Evolutionary conservation across 2,888 invertebrate species (phyloP).

Genomic region (Leucophenga montana): DNA sequence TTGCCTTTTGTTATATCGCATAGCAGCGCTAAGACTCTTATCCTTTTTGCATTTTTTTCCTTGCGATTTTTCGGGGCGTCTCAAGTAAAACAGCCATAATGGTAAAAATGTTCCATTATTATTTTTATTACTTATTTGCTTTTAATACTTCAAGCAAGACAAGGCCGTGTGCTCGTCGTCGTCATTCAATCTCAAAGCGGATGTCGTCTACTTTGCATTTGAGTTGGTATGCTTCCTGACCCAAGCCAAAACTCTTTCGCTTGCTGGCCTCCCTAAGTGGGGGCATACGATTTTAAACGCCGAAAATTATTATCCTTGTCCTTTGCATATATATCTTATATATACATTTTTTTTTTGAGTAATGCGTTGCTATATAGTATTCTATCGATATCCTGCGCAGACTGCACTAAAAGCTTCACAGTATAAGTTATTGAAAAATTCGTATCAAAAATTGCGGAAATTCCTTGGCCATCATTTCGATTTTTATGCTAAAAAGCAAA

Average conservation of each 20-base stretch:
- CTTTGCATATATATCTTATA: constrained; percentile 33
- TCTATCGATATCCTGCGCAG: background rate
- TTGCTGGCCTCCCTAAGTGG: constrained; percentile 35
- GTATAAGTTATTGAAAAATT: constrained; percentile 67
- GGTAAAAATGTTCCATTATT: constrained; percentile 67
- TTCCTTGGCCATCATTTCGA: constrained; percentile 38
- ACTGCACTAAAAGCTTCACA: no score
- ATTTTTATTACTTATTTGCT: constrained; percentile 67
- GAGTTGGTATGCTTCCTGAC: constrained; percentile 65
- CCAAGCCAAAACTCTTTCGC: constrained; percentile 14
- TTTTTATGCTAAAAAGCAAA: constrained; percentile 24
- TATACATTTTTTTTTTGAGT: background rate
- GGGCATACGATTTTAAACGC: constrained; percentile 61
- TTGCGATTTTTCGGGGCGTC: background rate
- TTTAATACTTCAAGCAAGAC: constrained; percentile 59
- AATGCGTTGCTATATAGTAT: background rate
- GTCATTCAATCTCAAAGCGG: constrained; percentile 67
- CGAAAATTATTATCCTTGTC: constrained; percentile 58
- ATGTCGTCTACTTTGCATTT: constrained; percentile 67
- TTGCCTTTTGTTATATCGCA: constrained; percentile 62
- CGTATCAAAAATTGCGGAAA: constrained; percentile 49
- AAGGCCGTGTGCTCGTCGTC: constrained; percentile 37
- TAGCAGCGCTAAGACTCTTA: constrained; percentile 66
- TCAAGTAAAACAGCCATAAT: no score
- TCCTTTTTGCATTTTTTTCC: constrained; percentile 49